phyloP scores from a whole-genome alignment of 2,888 invertebrate genomes.

The Willowsia nigromaculata region DNA sequence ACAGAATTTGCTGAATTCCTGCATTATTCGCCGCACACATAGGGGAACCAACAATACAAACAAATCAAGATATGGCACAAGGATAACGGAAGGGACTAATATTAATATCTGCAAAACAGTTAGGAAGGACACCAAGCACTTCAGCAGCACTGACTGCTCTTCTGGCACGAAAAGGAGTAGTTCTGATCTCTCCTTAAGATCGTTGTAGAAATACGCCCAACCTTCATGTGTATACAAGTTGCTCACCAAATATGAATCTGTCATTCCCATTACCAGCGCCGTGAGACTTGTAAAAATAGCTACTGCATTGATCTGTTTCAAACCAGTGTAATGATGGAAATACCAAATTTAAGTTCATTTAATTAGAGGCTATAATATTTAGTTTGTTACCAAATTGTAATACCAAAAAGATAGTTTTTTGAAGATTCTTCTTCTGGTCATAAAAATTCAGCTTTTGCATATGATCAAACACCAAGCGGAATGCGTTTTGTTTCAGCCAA shows the following conservation, averaged over 20 bases:
- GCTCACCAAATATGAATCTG: conserved; percentile 66
- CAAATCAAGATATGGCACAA: conserved; percentile 72
- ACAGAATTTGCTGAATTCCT: conserved; percentile 64
- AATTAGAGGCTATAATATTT: neutral
- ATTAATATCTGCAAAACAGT: conserved; percentile 62
- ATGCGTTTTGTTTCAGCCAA: conserved; percentile 68
- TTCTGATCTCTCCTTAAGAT: conserved; percentile 52
- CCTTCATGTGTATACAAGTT: conserved; percentile 61
- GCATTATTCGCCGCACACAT: conserved; percentile 66
- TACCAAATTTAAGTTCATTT: neutral
- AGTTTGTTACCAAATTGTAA: too few species aligned
- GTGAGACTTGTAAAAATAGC: conserved; percentile 41
- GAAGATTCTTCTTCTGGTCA: conserved; percentile 42
- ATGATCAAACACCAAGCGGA: conserved; percentile 55
- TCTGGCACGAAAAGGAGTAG: neutral
- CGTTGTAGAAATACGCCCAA: conserved; percentile 47
- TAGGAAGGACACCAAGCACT: conserved; percentile 3
- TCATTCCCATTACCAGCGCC: conserved; percentile 62
- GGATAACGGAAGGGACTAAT: conserved; percentile 61
- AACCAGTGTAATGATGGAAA: neutral
- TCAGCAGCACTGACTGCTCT: neutral
- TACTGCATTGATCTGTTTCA: conserved; percentile 49
- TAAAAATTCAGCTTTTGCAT: conserved; percentile 71
- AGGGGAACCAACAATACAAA: conserved; percentile 68
- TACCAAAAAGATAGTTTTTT: conserved; percentile 49